Conservation (phyloP, 2,113 vertebrate genomes). For the Gambusia affinis region DNA sequence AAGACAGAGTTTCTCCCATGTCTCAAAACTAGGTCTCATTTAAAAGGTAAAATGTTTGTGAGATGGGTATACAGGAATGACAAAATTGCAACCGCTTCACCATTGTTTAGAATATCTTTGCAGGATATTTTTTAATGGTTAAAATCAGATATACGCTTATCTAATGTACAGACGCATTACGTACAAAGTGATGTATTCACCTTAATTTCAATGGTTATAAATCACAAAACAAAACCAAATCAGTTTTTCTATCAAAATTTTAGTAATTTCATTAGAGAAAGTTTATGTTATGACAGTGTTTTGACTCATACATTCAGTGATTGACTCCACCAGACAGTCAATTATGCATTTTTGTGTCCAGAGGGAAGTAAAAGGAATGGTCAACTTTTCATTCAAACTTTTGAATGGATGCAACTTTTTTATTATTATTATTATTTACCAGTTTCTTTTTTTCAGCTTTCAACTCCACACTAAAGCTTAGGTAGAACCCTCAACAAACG, state of each 20-base stretch:
- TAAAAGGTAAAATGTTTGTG: background rate
- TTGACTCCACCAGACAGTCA: too few relatives aligned
- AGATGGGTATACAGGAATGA: background rate
- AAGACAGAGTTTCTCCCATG: background rate
- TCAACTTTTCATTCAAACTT: too few relatives aligned
- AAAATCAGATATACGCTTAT: background rate
- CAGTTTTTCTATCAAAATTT: background rate
- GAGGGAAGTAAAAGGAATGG: too few relatives aligned
- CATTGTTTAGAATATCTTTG: background rate
- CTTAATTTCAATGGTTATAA: background rate
- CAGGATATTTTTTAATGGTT: background rate
- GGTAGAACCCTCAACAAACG: background rate
- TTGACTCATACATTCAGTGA: too few relatives aligned
- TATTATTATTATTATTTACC: too few relatives aligned
- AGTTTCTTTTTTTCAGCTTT: background rate
- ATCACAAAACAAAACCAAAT: background rate
- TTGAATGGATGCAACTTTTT: background rate
- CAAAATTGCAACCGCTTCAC: background rate
- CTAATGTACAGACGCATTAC: background rate
- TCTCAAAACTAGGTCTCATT: background rate
- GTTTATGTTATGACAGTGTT: too few relatives aligned
- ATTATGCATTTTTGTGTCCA: too few relatives aligned
- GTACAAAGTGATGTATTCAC: background rate
- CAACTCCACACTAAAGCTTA: background rate
- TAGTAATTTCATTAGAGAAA: background rate